A percentile compares a stretch with the other conserved stretches of the same genome.
phyloP scores from a whole-genome alignment of 2,797 vertebrate species.

The Gallinago nigripennis region DNA sequence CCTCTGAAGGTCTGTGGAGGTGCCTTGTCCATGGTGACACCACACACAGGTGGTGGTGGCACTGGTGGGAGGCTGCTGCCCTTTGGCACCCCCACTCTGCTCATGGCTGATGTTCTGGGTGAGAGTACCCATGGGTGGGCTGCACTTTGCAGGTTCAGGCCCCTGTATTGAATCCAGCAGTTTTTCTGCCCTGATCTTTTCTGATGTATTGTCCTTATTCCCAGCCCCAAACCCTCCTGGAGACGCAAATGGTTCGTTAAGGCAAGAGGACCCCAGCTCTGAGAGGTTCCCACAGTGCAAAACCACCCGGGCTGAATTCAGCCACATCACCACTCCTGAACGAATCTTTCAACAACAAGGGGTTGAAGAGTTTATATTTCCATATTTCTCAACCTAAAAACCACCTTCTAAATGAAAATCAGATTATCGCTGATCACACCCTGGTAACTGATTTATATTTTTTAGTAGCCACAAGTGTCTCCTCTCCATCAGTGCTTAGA shows the following conservation, averaged over 20 bases:
- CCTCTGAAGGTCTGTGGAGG: background rate
- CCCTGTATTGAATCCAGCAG: background rate
- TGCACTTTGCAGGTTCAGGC: background rate
- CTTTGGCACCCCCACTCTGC: background rate
- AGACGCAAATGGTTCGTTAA: background rate
- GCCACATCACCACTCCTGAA: conserved; percentile 15
- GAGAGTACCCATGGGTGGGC: background rate
- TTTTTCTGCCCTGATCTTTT: background rate
- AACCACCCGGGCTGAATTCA: conserved; percentile 30
- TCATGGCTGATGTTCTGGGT: background rate
- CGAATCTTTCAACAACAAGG: conserved; percentile 40
- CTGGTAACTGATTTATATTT: background rate
- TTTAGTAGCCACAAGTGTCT: background rate
- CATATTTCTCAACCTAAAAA: conserved; percentile 29
- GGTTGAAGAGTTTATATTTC: conserved; percentile 31
- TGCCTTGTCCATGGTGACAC: background rate
- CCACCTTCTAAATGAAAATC: background rate
- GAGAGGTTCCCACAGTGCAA: rapidly evolving
- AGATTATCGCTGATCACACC: background rate
- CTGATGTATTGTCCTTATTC: background rate
- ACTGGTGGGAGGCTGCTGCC: background rate
- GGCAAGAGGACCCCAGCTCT: background rate
- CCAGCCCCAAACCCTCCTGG: background rate
- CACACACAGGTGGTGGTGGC: rapidly evolving
- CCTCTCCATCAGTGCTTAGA: background rate